phyloP scores from a whole-genome alignment of 1,140 invertebrate species.

The Streblospio benedicti region DNA sequence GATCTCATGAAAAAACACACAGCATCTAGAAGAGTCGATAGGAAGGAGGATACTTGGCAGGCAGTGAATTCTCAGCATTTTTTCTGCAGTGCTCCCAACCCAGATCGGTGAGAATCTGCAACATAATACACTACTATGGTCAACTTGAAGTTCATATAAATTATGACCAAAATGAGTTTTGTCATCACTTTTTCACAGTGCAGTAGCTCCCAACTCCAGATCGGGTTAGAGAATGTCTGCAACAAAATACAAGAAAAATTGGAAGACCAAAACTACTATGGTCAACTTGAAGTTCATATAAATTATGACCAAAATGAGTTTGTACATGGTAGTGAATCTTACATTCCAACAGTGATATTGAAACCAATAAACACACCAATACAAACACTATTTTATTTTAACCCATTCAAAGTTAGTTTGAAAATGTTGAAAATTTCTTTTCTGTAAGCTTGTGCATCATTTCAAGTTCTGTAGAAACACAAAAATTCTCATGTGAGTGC shows the following conservation, averaged over 20 bases:
- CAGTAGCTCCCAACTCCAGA: background rate
- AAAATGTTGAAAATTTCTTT: too few species aligned
- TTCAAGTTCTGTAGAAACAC: too few species aligned
- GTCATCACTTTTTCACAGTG: background rate
- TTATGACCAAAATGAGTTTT: background rate
- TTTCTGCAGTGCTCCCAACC: constrained; percentile 61
- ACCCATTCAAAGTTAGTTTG: too few species aligned
- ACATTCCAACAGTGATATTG: too few species aligned
- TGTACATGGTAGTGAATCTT: too few species aligned
- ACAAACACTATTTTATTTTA: too few species aligned
- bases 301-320: background rate
- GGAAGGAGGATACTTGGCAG: constrained; percentile 57
- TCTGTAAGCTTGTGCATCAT: too few species aligned
- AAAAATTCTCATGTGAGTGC: too few species aligned
- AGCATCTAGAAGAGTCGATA: constrained; percentile 62
- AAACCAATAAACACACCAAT: too few species aligned
- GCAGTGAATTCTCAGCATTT: constrained; percentile 52
- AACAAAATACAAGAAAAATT: too few species aligned
- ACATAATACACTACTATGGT: constrained; percentile 13
- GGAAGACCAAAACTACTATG: too few species aligned
- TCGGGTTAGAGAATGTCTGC: background rate
- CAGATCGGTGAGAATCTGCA: constrained; percentile 51
- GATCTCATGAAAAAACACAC: too few species aligned
- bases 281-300: background rate
- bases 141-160: background rate